Percentiles rank a stretch among this genome's conserved stretches.
Conservation (phyloP, 2,797 vertebrate genomes). For the Echeneis naucrates region DNA sequence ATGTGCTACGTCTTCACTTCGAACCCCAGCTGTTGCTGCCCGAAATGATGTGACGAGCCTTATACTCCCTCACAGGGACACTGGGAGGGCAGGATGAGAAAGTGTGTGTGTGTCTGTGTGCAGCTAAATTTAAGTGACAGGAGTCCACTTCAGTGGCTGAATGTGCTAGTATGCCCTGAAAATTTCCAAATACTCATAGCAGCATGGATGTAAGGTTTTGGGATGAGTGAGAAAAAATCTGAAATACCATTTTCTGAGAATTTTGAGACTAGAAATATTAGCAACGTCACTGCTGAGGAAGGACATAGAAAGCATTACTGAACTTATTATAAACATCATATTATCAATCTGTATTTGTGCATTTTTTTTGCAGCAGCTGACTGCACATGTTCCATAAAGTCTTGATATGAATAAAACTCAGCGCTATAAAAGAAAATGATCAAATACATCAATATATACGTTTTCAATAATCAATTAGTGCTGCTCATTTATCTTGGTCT, state of each 20-base stretch:
- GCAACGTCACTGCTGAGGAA: background rate
- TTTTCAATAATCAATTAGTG: background rate
- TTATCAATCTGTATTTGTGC: background rate
- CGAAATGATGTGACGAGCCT: slow-evolving; percentile 61
- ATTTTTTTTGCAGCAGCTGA: background rate
- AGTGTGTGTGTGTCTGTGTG: slow-evolving; percentile 9
- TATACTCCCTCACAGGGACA: slow-evolving; percentile 51
- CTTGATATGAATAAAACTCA: background rate
- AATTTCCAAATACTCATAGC: slow-evolving; percentile 9
- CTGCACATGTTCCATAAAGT: background rate
- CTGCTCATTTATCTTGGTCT: background rate
- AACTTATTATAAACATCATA: background rate
- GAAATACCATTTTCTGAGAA: background rate
- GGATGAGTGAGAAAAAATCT: background rate
- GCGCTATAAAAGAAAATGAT: background rate
- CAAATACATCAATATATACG: background rate
- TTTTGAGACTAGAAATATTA: background rate
- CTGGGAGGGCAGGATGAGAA: background rate
- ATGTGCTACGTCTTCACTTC: slow-evolving; percentile 59
- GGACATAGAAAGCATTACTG: background rate
- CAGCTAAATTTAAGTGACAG: slow-evolving; percentile 12
- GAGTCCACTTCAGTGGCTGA: background rate
- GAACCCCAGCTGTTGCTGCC: slow-evolving; percentile 61
- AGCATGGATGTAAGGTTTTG: background rate
- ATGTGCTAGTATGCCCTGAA: background rate